phyloP scores from a whole-genome alignment of 2,888 invertebrate species.

The Cepaea hortensis region DNA sequence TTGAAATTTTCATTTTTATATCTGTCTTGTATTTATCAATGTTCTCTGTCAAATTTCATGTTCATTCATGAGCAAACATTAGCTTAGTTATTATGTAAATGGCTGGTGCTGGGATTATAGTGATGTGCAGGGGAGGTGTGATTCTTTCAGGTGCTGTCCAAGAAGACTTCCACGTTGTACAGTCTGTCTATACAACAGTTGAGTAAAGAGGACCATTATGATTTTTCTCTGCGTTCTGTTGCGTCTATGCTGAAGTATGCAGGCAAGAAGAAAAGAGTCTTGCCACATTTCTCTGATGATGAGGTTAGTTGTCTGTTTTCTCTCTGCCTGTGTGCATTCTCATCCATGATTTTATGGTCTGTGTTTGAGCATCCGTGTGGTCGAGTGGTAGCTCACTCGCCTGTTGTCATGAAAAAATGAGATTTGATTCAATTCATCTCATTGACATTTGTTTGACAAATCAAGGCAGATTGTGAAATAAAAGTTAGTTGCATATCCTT shows the following conservation, averaged over 20 bases:
- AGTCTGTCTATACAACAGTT: slow-evolving; percentile 89
- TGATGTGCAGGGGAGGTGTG: too few species aligned
- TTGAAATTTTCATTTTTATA: too few species aligned
- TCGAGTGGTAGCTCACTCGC: background rate
- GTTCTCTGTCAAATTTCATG: too few species aligned
- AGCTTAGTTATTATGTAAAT: too few species aligned
- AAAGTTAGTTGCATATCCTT: too few species aligned
- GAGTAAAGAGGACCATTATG: slow-evolving; percentile 92
- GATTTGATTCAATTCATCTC: too few species aligned
- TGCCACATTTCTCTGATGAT: slow-evolving; percentile 75
- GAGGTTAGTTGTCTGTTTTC: slow-evolving; percentile 63
- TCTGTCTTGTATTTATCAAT: too few species aligned
- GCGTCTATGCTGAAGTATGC: slow-evolving; percentile 89
- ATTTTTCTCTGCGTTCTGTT: slow-evolving; percentile 91
- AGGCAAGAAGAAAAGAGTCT: slow-evolving; percentile 84
- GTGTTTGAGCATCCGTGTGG: background rate
- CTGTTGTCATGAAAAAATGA: too few species aligned
- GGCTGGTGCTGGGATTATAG: too few species aligned
- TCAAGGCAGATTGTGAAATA: too few species aligned
- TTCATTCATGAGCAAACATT: too few species aligned
- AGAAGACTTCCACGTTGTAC: slow-evolving; percentile 84
- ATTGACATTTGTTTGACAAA: too few species aligned
- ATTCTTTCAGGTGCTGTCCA: slow-evolving; percentile 71
- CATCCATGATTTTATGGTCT: background rate
- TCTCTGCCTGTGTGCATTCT: background rate